phyloP scores from a whole-genome alignment of 92 coral and sea anemone genomes.

The Meandrina meandrites region DNA sequence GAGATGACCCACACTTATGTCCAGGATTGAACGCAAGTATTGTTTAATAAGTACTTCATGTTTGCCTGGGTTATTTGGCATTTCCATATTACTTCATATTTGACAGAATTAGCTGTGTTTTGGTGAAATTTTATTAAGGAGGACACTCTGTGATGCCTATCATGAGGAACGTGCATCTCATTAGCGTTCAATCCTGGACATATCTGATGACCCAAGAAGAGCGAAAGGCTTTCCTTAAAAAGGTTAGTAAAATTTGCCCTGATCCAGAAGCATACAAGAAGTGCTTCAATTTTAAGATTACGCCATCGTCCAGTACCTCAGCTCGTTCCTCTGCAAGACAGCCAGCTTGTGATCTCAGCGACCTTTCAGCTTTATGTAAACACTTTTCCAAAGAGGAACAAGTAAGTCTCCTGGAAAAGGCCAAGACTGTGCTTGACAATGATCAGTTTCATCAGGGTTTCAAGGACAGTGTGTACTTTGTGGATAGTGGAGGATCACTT shows the following conservation, averaged over 20 bases:
- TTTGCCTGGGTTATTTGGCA: too few species aligned
- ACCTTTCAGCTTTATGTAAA: conserved; percentile 13
- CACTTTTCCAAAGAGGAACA: conserved; percentile 40
- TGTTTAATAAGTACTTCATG: too few species aligned
- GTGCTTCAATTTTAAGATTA: conserved; percentile 32
- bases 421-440: conserved; percentile 26
- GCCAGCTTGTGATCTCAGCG: conserved; percentile 27
- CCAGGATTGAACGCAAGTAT: too few species aligned
- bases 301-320: not conserved
- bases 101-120: too few species aligned
- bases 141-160: too few species aligned
- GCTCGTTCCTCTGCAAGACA: not conserved
- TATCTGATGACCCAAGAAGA: too few species aligned
- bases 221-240: conserved; percentile 28
- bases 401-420: conserved; percentile 42
- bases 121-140: too few species aligned
- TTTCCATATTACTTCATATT: too few species aligned
- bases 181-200: too few species aligned
- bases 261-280: conserved; percentile 48
- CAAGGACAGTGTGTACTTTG: conserved; percentile 48
- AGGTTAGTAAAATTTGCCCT: conserved; percentile 34
- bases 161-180: too few species aligned
- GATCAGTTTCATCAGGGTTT: conserved; percentile 38
- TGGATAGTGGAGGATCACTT: conserved; percentile 55
- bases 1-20: conserved; percentile 45